Conservation (phyloP, 2,888 invertebrate genomes). For the Drosophila setosimentum region DNA sequence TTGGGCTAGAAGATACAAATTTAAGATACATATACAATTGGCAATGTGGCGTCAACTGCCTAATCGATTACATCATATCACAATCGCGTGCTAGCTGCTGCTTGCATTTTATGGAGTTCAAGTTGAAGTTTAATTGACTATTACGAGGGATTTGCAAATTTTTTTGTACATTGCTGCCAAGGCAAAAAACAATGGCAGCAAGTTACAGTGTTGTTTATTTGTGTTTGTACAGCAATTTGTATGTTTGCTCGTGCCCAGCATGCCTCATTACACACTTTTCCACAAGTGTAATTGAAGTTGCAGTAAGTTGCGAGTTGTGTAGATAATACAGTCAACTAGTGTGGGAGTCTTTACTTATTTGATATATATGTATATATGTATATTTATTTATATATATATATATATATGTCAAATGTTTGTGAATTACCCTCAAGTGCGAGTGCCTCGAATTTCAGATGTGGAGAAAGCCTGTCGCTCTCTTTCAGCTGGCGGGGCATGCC, state of each 20-base stretch:
- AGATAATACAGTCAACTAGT: constrained; percentile 8
- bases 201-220: constrained; percentile 20
- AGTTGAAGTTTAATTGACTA: constrained; percentile 76
- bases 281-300: constrained; percentile 50
- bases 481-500: constrained; percentile 24
- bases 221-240: constrained; percentile 44
- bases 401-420: constrained; percentile 15
- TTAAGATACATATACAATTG: constrained; percentile 6
- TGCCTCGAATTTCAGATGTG: constrained; percentile 40
- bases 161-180: constrained; percentile 39
- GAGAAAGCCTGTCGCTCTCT: constrained; percentile 53
- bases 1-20: constrained; percentile 10
- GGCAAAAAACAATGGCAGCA: constrained; percentile 30
- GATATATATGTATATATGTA: neutral
- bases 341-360: constrained; percentile 1
- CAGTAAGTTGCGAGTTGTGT: constrained; percentile 19
- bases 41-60: constrained; percentile 25
- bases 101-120: constrained; percentile 53
- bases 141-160: constrained; percentile 59
- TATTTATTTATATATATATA: neutral
- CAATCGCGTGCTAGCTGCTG: constrained; percentile 57
- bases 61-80: constrained; percentile 65
- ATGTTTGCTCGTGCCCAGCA: constrained; percentile 31
- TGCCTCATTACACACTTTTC: constrained; percentile 54
- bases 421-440: constrained; percentile 22